Evolutionary conservation across 1,140 invertebrate genomes (phyloP), one percentile per base, ranked within the genome.

Genomic region (Gonioctena quinquepunctata): DNA sequence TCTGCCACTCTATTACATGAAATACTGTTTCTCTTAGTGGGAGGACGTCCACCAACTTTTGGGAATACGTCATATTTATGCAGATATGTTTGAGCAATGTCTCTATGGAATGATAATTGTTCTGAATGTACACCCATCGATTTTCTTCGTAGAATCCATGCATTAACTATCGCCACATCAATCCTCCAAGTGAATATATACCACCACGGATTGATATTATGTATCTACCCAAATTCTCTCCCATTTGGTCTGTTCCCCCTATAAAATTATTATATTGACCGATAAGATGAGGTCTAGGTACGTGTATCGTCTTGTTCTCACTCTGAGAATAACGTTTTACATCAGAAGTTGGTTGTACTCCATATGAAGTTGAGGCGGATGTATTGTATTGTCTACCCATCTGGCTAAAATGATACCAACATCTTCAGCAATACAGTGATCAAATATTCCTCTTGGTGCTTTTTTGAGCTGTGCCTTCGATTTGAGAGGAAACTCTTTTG

Each of bases 181-280:
- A 83, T 22, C 26, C 78, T 68, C 70, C 76, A 79, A 57, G 76
- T 76, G 54, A 82, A 75, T 42, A 82, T 57, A 13, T 69, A 70
- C 78, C 75, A 83, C 67, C 78, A 82, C 33, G 33, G n/a, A 42
- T 42, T 42, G 28, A 21, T 19, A 54, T 54, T 54, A 11, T 18
- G 13, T 54, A 54, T 54, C 16, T 18, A n/a, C 16, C 16, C 16
- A 62, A 27, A 22, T 62, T 62, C 11, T 42, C 26, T 74, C 82
- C 79, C 75, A 79, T 76, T 57, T 71, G 75, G 76, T 82, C 80
- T 61, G 79, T 61, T 8, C 73, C 70, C 3, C 73, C 73, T 80
- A 78, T 82, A 72, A 77, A 69, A 73, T 76, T 73, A 69, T 83
- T 82, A 77, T 83, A 83, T 66, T 75, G 74, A 59, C 67, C 70